Conservation (phyloP, 2,797 vertebrate genomes). For the Manis crassicaudata region DNA sequence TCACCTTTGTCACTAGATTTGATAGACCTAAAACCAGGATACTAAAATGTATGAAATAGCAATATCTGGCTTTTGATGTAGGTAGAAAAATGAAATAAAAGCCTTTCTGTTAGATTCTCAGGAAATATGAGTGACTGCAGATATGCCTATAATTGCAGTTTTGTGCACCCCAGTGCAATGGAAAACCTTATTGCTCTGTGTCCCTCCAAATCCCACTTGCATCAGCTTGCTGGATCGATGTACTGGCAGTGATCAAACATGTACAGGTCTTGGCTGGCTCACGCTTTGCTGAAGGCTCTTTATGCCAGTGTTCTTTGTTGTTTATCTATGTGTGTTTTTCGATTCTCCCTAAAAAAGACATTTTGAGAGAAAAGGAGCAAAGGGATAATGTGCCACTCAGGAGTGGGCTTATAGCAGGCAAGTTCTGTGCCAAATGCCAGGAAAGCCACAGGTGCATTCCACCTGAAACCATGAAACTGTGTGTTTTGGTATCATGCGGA, state of each 20-base stretch:
- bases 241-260: background rate
- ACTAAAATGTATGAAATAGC: background rate
- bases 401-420: background rate
- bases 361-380: background rate
- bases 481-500: background rate
- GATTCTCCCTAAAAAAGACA: background rate
- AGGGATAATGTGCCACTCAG: background rate
- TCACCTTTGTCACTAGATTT: background rate
- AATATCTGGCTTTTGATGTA: conserved; percentile 13
- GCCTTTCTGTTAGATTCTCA: background rate
- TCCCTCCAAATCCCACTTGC: background rate
- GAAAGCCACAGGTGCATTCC: background rate
- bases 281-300: background rate
- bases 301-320: background rate
- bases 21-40: background rate
- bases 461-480: background rate
- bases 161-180: background rate
- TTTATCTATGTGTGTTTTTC: background rate
- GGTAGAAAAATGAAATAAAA: conserved; percentile 46
- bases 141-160: background rate
- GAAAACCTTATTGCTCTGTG: conserved; percentile 10
- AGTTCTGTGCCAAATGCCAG: background rate
- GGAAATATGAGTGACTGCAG: background rate
- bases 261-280: background rate
- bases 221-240: background rate